phyloP scores from a whole-genome alignment of 2,888 invertebrate species.

The Drosophila anomalata region DNA sequence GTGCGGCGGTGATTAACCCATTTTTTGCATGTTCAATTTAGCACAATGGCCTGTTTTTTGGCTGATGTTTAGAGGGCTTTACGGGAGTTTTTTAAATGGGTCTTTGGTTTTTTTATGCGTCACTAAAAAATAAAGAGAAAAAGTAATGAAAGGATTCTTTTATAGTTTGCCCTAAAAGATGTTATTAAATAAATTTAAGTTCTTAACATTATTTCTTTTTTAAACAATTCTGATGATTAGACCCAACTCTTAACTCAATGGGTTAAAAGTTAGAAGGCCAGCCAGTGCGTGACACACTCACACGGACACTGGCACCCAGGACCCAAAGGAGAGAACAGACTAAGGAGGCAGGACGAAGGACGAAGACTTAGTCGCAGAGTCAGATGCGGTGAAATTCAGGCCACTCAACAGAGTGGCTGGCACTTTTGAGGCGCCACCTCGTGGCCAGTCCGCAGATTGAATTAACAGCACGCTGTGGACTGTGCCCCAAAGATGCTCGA shows the following conservation, averaged over 20 bases:
- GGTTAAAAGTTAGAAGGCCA: constrained; percentile 58
- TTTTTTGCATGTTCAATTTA: not conserved
- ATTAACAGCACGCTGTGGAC: constrained; percentile 67
- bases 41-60: not conserved
- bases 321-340: not conserved
- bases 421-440: constrained; percentile 80
- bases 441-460: constrained; percentile 80
- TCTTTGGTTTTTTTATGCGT: not conserved
- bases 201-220: not conserved
- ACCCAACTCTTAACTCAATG: not conserved
- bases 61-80: not conserved
- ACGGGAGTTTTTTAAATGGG: not conserved
- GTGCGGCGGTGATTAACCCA: constrained; percentile 44
- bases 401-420: constrained; percentile 56
- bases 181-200: not conserved
- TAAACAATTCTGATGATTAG: too few relatives aligned
- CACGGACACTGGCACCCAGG: constrained; percentile 29
- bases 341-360: constrained; percentile 15
- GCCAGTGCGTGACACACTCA: constrained; percentile 60
- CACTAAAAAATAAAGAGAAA: too few relatives aligned
- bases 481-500: constrained; percentile 47
- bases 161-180: too few relatives aligned
- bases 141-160: too few relatives aligned
- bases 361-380: constrained; percentile 24
- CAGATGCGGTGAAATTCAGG: constrained; percentile 62